phyloP scores from a whole-genome alignment of 1,140 invertebrate genomes.

The Aphidius gifuensis region DNA sequence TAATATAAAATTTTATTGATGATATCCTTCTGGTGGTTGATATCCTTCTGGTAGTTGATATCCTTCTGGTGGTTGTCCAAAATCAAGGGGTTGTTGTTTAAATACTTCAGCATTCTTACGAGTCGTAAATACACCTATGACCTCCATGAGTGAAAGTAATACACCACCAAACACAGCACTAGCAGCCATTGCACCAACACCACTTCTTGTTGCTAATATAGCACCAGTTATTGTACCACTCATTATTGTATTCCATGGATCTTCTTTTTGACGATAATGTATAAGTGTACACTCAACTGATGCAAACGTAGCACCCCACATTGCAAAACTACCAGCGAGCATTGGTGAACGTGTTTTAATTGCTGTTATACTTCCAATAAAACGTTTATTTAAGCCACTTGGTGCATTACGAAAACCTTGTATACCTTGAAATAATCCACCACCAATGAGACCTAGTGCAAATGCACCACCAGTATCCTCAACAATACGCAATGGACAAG shows the following conservation, averaged over 20 bases:
- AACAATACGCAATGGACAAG: slow-evolving; percentile 95
- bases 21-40: too few species aligned
- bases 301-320: slow-evolving; percentile 95
- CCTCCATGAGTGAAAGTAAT: slow-evolving; percentile 93
- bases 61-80: slow-evolving; percentile 69
- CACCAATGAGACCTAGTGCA: slow-evolving; percentile 96
- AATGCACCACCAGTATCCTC: slow-evolving; percentile 98
- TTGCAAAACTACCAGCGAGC: slow-evolving; percentile 89
- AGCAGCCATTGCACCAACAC: slow-evolving; percentile 89
- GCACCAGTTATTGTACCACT: slow-evolving; percentile 94
- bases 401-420: slow-evolving; percentile 98
- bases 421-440: slow-evolving; percentile 92
- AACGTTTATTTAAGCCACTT: slow-evolving; percentile 70
- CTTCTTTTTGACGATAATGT: slow-evolving; percentile 93
- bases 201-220: slow-evolving; percentile 91
- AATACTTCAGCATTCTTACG: slow-evolving; percentile 74
- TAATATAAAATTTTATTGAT: too few species aligned
- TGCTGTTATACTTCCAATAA: slow-evolving; percentile 79
- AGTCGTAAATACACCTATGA: slow-evolving; percentile 72
- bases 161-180: slow-evolving; percentile 94
- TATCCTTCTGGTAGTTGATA: slow-evolving; percentile 63
- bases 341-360: slow-evolving; percentile 87
- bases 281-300: slow-evolving; percentile 96
- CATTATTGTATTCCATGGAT: slow-evolving; percentile 97
- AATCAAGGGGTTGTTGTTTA: slow-evolving; percentile 69